phyloP scores from a whole-genome alignment of 2,113 vertebrate species.

The Sturnira hondurensis region DNA sequence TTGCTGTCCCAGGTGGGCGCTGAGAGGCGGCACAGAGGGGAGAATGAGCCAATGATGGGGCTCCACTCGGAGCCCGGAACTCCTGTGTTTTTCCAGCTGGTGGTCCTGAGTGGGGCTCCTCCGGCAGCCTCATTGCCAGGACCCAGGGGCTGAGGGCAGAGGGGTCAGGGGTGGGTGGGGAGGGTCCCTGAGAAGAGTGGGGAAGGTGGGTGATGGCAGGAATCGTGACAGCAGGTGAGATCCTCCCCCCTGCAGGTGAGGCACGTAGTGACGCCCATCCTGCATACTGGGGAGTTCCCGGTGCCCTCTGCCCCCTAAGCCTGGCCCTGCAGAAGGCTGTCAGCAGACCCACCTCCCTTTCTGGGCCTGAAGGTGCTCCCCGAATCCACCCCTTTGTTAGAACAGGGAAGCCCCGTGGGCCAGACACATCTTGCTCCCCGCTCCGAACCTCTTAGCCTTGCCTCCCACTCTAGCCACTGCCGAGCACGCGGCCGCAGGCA shows the following conservation, averaged over 20 bases:
- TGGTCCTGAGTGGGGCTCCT: neutral
- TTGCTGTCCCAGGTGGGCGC: neutral
- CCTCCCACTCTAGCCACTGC: neutral
- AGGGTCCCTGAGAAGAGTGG: neutral
- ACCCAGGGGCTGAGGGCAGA: neutral
- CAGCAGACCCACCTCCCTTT: too few species aligned
- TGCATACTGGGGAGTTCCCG: rapidly evolving
- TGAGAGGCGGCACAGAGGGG: neutral
- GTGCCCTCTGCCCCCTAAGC: neutral
- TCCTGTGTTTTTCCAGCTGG: rapidly evolving
- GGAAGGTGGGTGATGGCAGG: neutral
- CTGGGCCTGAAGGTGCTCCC: neutral
- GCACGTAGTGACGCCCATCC: rapidly evolving
- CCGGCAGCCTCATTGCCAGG: neutral
- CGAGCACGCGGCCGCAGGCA: rapidly evolving
- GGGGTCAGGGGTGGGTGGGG: neutral
- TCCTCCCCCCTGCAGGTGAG: neutral
- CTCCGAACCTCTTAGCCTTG: neutral
- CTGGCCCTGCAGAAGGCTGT: neutral
- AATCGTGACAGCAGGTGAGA: neutral
- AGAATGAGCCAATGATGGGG: rapidly evolving
- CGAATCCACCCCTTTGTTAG: neutral
- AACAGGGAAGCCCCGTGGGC: neutral
- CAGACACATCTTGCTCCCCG: rapidly evolving
- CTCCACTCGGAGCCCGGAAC: neutral